Evolutionary conservation across 2,113 vertebrate genomes (phyloP), one percentile per base, ranked within the genome.

Genomic region (Gallinago jamesoni): DNA sequence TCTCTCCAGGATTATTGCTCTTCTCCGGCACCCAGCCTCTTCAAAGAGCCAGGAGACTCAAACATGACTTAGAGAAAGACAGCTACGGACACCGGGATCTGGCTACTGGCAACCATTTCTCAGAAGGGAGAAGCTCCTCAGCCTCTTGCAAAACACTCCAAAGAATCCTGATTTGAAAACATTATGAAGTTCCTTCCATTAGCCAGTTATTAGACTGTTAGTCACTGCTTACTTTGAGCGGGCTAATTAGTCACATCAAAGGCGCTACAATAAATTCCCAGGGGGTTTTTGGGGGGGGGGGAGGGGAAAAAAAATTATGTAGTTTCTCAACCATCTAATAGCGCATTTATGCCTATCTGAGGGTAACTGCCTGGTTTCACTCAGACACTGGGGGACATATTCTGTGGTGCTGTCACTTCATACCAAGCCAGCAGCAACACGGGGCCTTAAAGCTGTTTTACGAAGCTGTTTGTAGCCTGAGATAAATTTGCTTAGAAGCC

Each of bases 171-270:
- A 97, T 96, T 94, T 97, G 80, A 95, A 97, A 96, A 93, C 76
- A 53, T 91, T 75, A 95, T 24, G 90, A 95, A 97, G 92, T 93
- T 95, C 88, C 89, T 97, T 97, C 95, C 94, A 96, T 97, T 98
- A 98, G 96, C 78, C 95, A 87, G 74, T 96, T 97, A 91, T 94
- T 94, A 97, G 94, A 94, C 95, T 96, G 90, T 95, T 96, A 96
- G 96, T 96, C 87, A 78, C 94, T 96, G 94, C 97, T 98, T 98
- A 98, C 94, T 96, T 77, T 73, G 90, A 98, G 96, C 89, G 33
- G 94, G 84, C 98, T 98, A 98, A 98, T 98, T 98, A 98, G 97
- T 97, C 95, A 97, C 97, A 98, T 98, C 98, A 98, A 98, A 98
- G 96, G 89, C 93, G 1, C 66, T 97, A 97, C 96, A 97, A 97